Evolutionary conservation across 2,888 invertebrate species (phyloP), one percentile per base, ranked within the genome.

Genomic region (Hyppa rectilinea): DNA sequence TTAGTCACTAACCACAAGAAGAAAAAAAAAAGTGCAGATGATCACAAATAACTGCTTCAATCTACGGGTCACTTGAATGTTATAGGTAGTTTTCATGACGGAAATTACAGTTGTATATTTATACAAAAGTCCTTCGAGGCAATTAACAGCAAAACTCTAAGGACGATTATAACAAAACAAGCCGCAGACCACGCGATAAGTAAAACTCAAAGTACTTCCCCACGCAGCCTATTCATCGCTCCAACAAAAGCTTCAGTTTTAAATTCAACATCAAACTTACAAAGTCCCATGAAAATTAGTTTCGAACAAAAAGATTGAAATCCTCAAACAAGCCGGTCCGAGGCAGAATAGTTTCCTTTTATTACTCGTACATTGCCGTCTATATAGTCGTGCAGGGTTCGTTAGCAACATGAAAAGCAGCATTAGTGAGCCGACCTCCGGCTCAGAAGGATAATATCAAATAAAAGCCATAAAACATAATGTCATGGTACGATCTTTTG

Each of bases 321-420:
- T 83, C 83, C 64, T 69, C 71, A 75, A 67, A 73, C 74, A 82
- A 77, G 71, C 66, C 71, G 61, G 60, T 69, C 76, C 66, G 78
- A 59, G 71, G 47, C 45, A 45, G 78, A 20, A 81, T 81, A 78
- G 84, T 83, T 84, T 79, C 69, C 71, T 75, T 74, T 79, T 79
- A 79, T 79, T 82, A 82, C 71, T 50, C 66, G 52, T 75, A 81
- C 70, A 74, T 68, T 60, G 60, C 50, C 63, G 70, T 76, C 59
- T 71, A 79, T 81, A 80, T 83, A 81, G 84, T 83, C 84, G 83
- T 83, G 75, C 75, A 70, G 85, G 82, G 84, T 89, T 89, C 88
- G 87, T 89, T 89, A 88, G 87, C 76, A 81, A 84, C 85, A 87
- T 87, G 89, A 87, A 88, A 89, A 90, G 89, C 87, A 84, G 90